phyloP scores from a whole-genome alignment of 1,140 invertebrate species.

The Elymnias hypermnestra region DNA sequence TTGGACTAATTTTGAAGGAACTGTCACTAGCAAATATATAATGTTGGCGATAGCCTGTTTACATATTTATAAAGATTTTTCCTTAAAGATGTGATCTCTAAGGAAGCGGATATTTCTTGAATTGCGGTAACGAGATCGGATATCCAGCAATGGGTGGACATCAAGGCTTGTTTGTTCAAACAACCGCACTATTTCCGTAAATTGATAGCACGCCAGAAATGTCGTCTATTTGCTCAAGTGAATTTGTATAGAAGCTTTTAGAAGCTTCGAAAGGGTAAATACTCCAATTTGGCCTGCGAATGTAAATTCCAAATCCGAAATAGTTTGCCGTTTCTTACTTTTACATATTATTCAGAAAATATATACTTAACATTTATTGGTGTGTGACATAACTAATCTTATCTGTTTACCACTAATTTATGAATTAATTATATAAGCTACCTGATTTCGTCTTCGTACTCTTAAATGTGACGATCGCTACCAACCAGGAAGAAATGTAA shows the following conservation, averaged over 20 bases:
- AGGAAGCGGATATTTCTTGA: neutral
- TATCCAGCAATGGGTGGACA: constrained; percentile 28
- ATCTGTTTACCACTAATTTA: too few species aligned
- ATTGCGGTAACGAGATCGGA: constrained; percentile 28
- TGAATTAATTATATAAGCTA: too few species aligned
- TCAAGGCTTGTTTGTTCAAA: constrained; percentile 35
- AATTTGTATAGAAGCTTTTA: constrained; percentile 6
- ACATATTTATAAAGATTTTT: neutral
- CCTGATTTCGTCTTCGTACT: too few species aligned
- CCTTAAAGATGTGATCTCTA: neutral
- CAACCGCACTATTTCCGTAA: constrained; percentile 30
- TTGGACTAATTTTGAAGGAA: too few species aligned
- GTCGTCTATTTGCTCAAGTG: constrained; percentile 25
- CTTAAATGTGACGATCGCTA: too few species aligned
- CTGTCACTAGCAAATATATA: neutral
- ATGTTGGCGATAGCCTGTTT: neutral
- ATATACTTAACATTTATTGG: too few species aligned
- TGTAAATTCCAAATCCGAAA: neutral
- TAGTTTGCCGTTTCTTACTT: too few species aligned
- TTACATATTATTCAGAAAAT: too few species aligned
- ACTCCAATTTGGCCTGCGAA: neutral
- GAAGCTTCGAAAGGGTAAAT: constrained; percentile 3
- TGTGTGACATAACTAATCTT: too few species aligned
- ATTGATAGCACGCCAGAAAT: constrained; percentile 31
- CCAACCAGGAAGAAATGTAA: too few species aligned